Evolutionary conservation across 2,888 invertebrate genomes (phyloP), one percentile per base, ranked within the genome.

Genomic region (Choreutis nemorana): DNA sequence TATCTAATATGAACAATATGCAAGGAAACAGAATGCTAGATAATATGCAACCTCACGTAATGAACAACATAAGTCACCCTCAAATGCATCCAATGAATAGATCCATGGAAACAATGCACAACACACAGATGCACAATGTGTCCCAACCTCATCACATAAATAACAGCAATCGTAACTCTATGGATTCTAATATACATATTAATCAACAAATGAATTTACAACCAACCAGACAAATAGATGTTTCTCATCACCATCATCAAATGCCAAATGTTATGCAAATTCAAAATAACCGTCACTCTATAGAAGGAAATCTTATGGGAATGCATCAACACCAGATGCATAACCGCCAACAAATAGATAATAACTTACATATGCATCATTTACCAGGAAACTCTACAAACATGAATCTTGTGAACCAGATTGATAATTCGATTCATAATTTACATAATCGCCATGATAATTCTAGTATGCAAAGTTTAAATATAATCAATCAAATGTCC

Each of bases 281-380:
- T 35, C 75, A 70, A 50, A 73, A 61, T 41, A 71, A 67, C 50
- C 63, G 65, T 1, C 49, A 57, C 14, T 73, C 77, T 35, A 58
- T 70, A 11, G 77, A 77, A 11, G 66, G 51, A 34, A 71, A 67
- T 33, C 45, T 73, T 39, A 65, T 77, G 62, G 52, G 57, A 25
- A 68, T 78, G 59, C 78, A 80, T 42, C 71, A 68, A 40, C 75
- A 77, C 40, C 73, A 75, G 56, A 68, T 77, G 55, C 79, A 79
- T 40, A 71, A 65, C 36, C 58, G 75, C 36, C 73, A 70, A 39
- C 64, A 67, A 33, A 55, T 75, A 38, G 78, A 75, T 31, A 73
- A 60, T 37, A 61, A 44, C 33, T 66, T 75, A 56, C 72, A 75
- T 36, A 70, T 77, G 65, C 78, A 77, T 48, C 78, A 78, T 42